These are phyloP conservation scores for Psittacula echo DNA, from an alignment of 2,797 vertebrate genomes.

Conservation along the genomic window DNA sequence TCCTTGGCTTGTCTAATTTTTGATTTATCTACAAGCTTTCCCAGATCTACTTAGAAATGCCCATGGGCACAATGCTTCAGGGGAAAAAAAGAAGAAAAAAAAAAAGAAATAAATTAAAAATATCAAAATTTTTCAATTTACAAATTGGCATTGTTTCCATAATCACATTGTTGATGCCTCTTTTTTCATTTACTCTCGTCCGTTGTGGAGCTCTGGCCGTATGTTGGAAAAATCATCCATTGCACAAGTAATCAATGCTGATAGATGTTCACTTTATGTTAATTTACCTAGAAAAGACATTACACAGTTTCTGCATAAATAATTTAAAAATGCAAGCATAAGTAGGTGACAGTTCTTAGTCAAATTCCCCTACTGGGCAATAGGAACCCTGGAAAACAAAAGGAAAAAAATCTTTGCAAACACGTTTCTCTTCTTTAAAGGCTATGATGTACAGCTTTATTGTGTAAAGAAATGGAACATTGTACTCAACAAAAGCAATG, in stretches of 20 bases:
- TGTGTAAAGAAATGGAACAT: background rate
- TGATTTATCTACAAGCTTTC: conserved; percentile 6
- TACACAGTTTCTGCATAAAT: background rate
- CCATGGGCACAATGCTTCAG: background rate
- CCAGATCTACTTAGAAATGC: conserved; percentile 16
- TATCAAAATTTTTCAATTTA: conserved; percentile 4
- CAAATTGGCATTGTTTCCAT: conserved; percentile 10
- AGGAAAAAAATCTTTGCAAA: background rate
- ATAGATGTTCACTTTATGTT: background rate
- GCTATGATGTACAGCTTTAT: background rate
- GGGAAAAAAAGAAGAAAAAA: too few species aligned
- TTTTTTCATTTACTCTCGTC: conserved; percentile 11
- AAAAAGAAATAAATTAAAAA: too few species aligned
- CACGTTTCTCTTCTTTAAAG: background rate
- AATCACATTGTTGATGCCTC: background rate
- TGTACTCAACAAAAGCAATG: background rate
- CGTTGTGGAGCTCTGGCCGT: background rate
- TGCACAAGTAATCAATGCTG: background rate
- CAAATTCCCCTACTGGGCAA: background rate
- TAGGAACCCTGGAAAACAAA: background rate
- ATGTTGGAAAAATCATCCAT: background rate
- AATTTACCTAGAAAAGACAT: background rate
- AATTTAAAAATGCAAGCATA: background rate
- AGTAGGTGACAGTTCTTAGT: background rate
- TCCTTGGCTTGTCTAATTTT: background rate